Base-by-base conservation (phyloP, 2,113 vertebrate species). In the Empidonax traillii region DNA sequence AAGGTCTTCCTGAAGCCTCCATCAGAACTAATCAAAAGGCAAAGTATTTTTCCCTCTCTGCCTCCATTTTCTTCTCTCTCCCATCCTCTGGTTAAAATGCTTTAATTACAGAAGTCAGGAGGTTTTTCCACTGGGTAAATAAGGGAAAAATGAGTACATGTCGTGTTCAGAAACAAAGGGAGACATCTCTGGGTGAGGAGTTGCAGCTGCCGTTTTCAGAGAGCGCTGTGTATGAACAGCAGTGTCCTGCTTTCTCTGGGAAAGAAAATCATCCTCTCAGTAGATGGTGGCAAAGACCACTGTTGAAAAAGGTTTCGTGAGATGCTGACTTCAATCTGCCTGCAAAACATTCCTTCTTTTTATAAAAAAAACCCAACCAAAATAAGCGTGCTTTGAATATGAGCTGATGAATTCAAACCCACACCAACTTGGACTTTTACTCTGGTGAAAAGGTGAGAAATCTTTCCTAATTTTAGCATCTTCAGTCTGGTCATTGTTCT, bases 201-300 rank as follows among this genome's bases (percentile, higher is more conserved):
- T 6, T 24, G 20, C 27, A 61, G 67, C n/a, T 76, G 71, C 49
- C 31, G 52, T 76, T 80, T 53, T 8, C 9, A 4, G 53, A 35
- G 25, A 2, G 3, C 0, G 0, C 39, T 21, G 6, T 46, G 43
- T 59, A 63, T 37, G 52, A 85, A 12, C 47, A 72, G 43, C 73
- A 24, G 9, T 25, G n/a, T 72, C 47, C 85, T 63, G 56, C 77
- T 67, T 62, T 43, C 61, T 72, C 69, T 85, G 65, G 46, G 87
- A 67, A 2, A 15, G 22, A 51, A 77, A 89, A 67, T 43, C 52
- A 39, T 43, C 77, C 71, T 71, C 65, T 71, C 27, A 25, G 85
- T 28, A 9, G 39, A 4, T 9, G 52, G 47, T 85, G 44, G 68
- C 39, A 41, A 93, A 82, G 52, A 27, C 11, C 0, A 0, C 22